Conservation (phyloP, 2,797 vertebrate genomes). For the Syndactyla subalaris region DNA sequence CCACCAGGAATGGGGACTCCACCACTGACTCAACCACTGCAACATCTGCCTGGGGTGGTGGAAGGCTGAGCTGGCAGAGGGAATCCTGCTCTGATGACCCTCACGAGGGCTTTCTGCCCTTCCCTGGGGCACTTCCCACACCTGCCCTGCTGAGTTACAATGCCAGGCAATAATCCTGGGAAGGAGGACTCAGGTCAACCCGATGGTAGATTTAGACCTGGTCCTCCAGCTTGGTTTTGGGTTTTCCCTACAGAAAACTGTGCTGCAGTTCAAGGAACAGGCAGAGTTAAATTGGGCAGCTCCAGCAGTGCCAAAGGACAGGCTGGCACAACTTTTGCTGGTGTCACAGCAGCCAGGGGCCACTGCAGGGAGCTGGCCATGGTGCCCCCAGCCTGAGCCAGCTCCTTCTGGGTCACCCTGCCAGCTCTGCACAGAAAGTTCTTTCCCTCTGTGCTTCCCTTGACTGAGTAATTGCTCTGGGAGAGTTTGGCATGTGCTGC, state of each 20-base stretch:
- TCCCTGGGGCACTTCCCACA: background rate
- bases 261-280: background rate
- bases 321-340: background rate
- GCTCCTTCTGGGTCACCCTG: background rate
- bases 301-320: background rate
- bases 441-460: background rate
- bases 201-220: background rate
- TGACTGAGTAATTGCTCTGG: background rate
- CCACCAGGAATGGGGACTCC: background rate
- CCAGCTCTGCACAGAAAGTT: background rate
- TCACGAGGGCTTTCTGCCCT: accelerated
- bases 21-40: background rate
- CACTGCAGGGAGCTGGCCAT: background rate
- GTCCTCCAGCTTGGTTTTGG: background rate
- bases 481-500: background rate
- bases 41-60: background rate
- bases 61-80: background rate
- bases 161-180: background rate
- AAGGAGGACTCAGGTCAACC: background rate
- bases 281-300: background rate
- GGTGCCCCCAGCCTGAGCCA: background rate
- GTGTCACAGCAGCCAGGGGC: background rate
- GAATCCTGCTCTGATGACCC: background rate
- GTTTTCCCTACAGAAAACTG: background rate
- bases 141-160: background rate